phyloP scores from a whole-genome alignment of 2,113 vertebrate genomes.

The Gorsachius goisagi region DNA sequence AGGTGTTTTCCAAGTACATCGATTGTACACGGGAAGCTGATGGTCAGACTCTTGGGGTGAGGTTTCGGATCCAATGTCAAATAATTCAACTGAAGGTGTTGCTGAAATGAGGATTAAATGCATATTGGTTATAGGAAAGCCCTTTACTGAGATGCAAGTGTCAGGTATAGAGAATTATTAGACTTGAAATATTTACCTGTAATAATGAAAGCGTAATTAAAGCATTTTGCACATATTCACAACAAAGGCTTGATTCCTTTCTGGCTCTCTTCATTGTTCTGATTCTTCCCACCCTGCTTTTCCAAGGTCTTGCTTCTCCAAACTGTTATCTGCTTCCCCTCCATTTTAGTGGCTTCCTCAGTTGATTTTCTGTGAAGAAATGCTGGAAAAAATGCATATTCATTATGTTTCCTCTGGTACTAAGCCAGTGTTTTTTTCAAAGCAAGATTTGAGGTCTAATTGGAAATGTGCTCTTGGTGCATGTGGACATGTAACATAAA shows the following conservation, averaged over 20 bases:
- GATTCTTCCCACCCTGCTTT: not conserved
- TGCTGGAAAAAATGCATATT: not conserved
- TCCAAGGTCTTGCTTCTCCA: not conserved
- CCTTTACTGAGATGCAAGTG: not conserved
- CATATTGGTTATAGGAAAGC: not conserved
- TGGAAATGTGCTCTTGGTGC: not conserved
- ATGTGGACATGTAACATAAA: not conserved
- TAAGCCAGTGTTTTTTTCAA: conserved; percentile 3
- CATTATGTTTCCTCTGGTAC: not conserved
- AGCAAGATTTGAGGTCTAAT: not conserved
- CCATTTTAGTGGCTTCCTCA: not conserved
- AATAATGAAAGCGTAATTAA: not conserved
- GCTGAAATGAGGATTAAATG: not conserved
- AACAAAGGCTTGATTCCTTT: not conserved
- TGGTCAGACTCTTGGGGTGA: not conserved
- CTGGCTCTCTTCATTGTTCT: not conserved
- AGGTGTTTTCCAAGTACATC: not conserved
- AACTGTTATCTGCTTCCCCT: not conserved
- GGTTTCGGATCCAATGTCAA: not conserved
- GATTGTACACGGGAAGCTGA: not conserved
- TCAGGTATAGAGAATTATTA: not conserved
- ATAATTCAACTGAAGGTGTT: not conserved
- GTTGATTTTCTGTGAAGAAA: not conserved
- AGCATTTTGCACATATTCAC: not conserved
- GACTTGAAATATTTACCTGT: not conserved